Evolutionary conservation across 2,113 vertebrate genomes (phyloP), one percentile per base, ranked within the genome.

Genomic region (Xenopus borealis): DNA sequence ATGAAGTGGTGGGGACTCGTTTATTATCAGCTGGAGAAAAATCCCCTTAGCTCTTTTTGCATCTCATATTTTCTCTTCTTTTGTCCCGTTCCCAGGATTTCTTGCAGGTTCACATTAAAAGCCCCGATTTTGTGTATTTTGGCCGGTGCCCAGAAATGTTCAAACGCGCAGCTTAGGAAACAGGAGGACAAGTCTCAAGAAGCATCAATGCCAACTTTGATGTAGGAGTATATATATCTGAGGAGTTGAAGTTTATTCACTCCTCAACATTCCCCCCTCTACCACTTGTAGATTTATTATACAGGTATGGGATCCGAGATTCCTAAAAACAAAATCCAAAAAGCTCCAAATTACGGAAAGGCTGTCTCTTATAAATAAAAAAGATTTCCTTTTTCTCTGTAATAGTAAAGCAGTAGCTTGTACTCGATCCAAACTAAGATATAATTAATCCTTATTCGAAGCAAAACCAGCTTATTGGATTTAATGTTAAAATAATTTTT

Each of bases 61-160:
- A 53, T 33, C 47, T 20, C 17, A 16, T 50, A 72, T 65, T 64
- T 65, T 72, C 20, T 57, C 46, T 62, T 59, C 69, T 71, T 71
- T 71, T 71, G 69, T 62, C 69, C 44, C 19, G 10, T 71, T 71
- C 58, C 19, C 40, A 62, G 40, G 58, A 61, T 71, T 71, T 71
- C 62, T 71, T 23, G 58, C 19, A 27, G 19, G 44, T 55, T 62
- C 44, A 47, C 46, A 62, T 71, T 71, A 62, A 47, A 57, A 17
- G 27, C 62, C 33, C 18, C 55, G 62, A 64, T 55, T 64, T 72
- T 72, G 50, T 20, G 14, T 12, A 52, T 72, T 71, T 44, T 72
- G 71, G 71, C 71, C 5, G 0, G 3, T 53, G 45, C 71, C 71
- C 71, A 72, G 59, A 72, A 50, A 27, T 50, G 62, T 62, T 72